Conservation (phyloP, 2,888 invertebrate species). For the Euzophera pinguis region DNA sequence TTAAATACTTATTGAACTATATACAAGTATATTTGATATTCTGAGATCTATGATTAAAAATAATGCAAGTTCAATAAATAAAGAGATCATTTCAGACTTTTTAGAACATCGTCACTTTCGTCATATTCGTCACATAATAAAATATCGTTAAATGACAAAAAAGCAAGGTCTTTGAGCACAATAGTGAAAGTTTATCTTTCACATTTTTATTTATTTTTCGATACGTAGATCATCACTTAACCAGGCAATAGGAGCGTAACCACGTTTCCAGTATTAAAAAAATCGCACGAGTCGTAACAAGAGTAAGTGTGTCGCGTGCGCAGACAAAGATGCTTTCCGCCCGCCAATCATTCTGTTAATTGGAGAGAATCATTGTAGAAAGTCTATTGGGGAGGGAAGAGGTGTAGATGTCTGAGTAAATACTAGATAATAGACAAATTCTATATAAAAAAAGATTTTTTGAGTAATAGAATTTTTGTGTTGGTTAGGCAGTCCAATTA, state of each 20-base stretch:
- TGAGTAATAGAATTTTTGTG: too few species aligned
- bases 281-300: constrained; percentile 48
- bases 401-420: constrained; percentile 17
- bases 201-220: constrained; percentile 2
- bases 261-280: constrained; percentile 16
- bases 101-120: too few species aligned
- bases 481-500: too few species aligned
- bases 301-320: constrained; percentile 72
- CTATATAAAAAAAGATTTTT: too few species aligned
- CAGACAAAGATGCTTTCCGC: constrained; percentile 53
- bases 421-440: neutral
- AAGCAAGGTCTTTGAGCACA: constrained; percentile 20
- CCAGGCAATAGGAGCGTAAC: constrained; percentile 13
- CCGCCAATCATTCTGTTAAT: constrained; percentile 77
- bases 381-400: constrained; percentile 36
- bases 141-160: neutral
- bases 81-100: too few species aligned
- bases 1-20: too few species aligned
- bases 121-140: too few species aligned
- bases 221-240: constrained; percentile 8
- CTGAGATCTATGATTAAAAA: too few species aligned
- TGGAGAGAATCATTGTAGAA: constrained; percentile 78
- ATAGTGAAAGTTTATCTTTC: constrained; percentile 6
- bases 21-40: too few species aligned
- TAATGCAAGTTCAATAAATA: too few species aligned